Evolutionary conservation across 1,140 invertebrate genomes (phyloP), one percentile per base, ranked within the genome.

Genomic region (Drosophila virilis): DNA sequence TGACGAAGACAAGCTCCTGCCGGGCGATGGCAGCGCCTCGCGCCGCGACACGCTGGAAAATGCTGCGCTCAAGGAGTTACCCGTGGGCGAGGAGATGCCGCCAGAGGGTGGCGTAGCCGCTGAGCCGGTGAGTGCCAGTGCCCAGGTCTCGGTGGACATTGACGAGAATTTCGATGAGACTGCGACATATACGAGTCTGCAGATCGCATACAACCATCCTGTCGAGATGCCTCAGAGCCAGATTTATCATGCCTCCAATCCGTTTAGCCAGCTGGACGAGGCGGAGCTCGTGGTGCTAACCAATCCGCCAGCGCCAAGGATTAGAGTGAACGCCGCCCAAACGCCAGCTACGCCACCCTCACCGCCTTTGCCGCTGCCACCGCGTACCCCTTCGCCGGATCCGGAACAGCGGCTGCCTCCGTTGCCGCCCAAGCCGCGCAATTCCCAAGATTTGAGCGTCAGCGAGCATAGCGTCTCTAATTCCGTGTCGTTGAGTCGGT

Each of bases 151-250:
- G 42, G 93, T 94, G 83, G 93, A 94, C 0, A 74, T 94, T 0
- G 95, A 96, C 43, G 95, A 95, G 61, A 91, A 91, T 8, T 95
- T 96, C 72, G 95, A 95, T 79, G 96, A 97, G 76, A 94, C 94
- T 54, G 95, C 95, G 50, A 96, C 96, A 0, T 97, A 97, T 77
- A 96, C 96, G 0, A 97, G 96, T 88, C 92, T 97, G 42, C 96
- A 97, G 90, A 93, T 97, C 83, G 97, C 97, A 0, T 97, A 97
- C 93, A 97, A 96, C 90, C 97, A 97, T 93, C 96, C 96, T 0
- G 90, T 97, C 8, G 59, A 77, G 0, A 90, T 91, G 51, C 81
- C 28, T 51, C 72, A 50, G n/a, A 40, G 38, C 8, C 61, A 48
- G 10, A 28, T 17, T 5, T 81, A 90, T 52, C 80, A 78, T 9